Evolutionary conservation across 2,888 invertebrate species (phyloP), one percentile per base, ranked within the genome.

Genomic region (Argyresthia goedartella): DNA sequence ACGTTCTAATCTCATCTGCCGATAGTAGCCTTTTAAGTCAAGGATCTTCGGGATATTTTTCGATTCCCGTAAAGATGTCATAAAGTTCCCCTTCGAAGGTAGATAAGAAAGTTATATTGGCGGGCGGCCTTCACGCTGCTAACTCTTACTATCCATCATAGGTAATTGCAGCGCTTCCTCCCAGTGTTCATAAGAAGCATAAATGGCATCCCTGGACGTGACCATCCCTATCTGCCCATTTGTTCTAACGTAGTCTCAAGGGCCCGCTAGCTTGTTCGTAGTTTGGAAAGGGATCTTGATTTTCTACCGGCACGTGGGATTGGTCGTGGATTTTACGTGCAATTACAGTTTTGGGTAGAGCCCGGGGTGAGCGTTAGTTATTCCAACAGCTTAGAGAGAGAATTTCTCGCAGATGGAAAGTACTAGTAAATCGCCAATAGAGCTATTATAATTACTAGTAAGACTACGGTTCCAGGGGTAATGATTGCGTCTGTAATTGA

Each of bases 81-180:
- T 77, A 78, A 79, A 76, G 74, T 78, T 79, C 70, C 71, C 69
- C 71, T 71, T 39, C 67, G 69, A 59, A 76, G 72, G 73, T 66
- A 79, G 76, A 79, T 78, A 79, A 79, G 79, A 73, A 78, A 79
- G 77, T 79, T 78, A 75, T 76, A 76, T 72, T 73, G 72, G 70
- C 60, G 71, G 61, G 71, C 66, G 76, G 68, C 76, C 78, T 76
- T 72, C 65, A 69, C 66, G 73, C 66, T 73, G 14, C 73, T 69
- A 78, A 80, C 77, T 77, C 76, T 64, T 63, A 70, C 77, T 75
- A 80, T 80, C 77, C 73, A 79, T 80, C 80, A 79, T 70, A 64
- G 69, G 73, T 80, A 79, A 80, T 79, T 77, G 80, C 76, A 77
- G 67, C 70, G 73, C 76, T 78, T 52, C 46, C 51, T 52, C 73